These are phyloP conservation scores for Neoniphon sammara DNA, from an alignment of 2,797 vertebrate genomes.

Conservation along the genomic window DNA sequence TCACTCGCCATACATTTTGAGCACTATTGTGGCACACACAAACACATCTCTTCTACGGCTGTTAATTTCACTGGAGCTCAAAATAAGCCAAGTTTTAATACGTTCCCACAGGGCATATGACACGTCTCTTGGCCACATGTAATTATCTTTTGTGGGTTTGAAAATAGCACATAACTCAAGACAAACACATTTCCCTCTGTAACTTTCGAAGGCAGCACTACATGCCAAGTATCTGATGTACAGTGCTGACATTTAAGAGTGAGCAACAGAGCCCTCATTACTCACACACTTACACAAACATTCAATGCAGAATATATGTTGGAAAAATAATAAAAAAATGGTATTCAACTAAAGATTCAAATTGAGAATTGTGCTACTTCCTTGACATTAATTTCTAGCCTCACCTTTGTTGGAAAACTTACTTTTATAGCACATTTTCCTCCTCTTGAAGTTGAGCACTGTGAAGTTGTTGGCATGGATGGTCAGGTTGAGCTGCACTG, in stretches of 20 bases:
- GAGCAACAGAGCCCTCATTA: background rate
- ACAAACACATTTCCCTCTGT: conserved; percentile 27
- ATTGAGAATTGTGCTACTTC: background rate
- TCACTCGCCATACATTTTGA: background rate
- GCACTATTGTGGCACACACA: conserved; percentile 35
- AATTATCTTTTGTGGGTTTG: conserved; percentile 56
- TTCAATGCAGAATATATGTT: background rate
- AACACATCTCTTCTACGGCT: conserved; percentile 38
- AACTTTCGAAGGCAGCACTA: background rate
- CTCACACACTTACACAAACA: background rate
- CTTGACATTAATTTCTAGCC: background rate
- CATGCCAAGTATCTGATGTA: conserved; percentile 2
- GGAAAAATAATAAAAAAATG: background rate
- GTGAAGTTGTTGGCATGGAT: conserved; percentile 94
- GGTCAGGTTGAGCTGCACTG: conserved; percentile 97
- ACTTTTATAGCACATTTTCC: conserved; percentile 99
- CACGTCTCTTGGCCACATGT: conserved; percentile 41
- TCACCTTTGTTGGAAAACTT: conserved; percentile 67
- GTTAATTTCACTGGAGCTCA: conserved; percentile 55
- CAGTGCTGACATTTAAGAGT: conserved; percentile 8
- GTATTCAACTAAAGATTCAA: too few species aligned
- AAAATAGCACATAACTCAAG: conserved; percentile 48
- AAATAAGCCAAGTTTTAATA: conserved; percentile 58
- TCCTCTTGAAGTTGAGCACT: conserved; percentile 98
- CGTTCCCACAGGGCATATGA: conserved; percentile 49